Percentiles rank a stretch among this genome's conserved stretches.
Conservation (phyloP, 1,140 invertebrate genomes). For the Brachionus calyciflorus region DNA sequence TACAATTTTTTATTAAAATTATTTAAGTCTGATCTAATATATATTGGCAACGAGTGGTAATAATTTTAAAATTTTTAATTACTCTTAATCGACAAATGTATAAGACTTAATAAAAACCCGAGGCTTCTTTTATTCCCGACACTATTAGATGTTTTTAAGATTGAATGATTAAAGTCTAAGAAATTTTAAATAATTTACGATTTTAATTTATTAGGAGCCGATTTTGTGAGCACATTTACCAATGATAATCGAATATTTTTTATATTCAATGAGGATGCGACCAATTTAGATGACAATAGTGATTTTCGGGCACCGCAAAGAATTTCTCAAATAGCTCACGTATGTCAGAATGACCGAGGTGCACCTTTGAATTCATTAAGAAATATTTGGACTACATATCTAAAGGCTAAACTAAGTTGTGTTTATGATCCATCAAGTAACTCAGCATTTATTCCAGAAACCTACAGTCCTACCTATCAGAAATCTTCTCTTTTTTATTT, state of each 20-base stretch:
- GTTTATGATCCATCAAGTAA: background rate
- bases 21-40: no score
- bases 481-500: conserved; percentile 1
- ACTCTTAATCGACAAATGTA: no score
- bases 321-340: background rate
- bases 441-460: background rate
- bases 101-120: no score
- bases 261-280: background rate
- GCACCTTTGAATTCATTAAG: conserved; percentile 33
- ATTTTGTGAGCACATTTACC: conserved; percentile 22
- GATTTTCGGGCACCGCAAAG: background rate
- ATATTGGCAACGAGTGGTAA: no score
- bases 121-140: no score
- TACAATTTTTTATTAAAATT: no score
- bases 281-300: background rate
- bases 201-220: conserved; percentile 41
- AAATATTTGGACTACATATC: conserved; percentile 40
- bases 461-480: background rate
- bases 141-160: no score
- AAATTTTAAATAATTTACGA: background rate
- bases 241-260: conserved; percentile 24
- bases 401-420: conserved; percentile 24
- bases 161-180: background rate
- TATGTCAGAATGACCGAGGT: conserved; percentile 25
- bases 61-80: no score